phyloP scores from a whole-genome alignment of 37 sponge, comb jelly and placozoan genomes.

The Crambe crambe region DNA sequence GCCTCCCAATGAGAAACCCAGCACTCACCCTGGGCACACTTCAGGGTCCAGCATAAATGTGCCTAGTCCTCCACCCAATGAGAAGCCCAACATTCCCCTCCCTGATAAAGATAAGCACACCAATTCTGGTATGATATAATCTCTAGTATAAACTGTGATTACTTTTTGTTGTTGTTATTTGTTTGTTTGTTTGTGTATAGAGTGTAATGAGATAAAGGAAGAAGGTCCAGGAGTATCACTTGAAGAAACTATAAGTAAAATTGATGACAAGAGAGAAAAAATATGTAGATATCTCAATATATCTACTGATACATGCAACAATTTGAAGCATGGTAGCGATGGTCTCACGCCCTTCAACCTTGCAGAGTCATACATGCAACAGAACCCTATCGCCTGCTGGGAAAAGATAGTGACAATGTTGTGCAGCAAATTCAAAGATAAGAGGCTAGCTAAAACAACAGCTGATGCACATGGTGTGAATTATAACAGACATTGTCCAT shows the following conservation, averaged over 20 bases:
- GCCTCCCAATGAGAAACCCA: no score
- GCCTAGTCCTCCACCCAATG: no score
- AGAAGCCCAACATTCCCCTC: no score
- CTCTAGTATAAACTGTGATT: no score
- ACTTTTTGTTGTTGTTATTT: no score
- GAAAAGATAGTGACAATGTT: neutral
- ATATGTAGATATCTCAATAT: constrained; percentile 1
- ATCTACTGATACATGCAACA: neutral
- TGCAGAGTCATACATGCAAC: neutral
- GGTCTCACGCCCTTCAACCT: neutral
- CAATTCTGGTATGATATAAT: no score
- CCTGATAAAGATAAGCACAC: no score
- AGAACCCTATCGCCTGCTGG: constrained; percentile 2
- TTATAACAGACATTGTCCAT: neutral
- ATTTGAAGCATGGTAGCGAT: neutral
- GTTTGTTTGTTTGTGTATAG: no score
- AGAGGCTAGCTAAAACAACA: neutral
- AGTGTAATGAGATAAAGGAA: no score
- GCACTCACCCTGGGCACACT: no score
- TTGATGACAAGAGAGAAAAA: neutral
- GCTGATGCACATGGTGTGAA: neutral
- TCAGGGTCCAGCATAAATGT: no score
- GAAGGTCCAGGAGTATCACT: no score
- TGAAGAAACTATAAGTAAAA: neutral
- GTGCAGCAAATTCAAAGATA: neutral